phyloP scores from a whole-genome alignment of 2,888 invertebrate genomes.

The Zygaena filipendulae region DNA sequence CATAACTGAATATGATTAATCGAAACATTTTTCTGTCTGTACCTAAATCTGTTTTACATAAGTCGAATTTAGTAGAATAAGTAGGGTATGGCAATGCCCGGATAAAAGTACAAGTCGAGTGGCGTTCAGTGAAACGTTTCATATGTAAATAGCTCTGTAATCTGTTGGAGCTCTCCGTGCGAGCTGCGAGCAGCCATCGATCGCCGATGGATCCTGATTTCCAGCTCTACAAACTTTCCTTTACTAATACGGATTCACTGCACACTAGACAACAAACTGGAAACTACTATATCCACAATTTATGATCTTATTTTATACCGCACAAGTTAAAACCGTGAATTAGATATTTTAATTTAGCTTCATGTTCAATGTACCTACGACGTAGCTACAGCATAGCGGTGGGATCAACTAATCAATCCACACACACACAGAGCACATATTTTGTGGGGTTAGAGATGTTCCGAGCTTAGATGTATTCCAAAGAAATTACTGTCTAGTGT shows the following conservation, averaged over 20 bases:
- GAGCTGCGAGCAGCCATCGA: constrained; percentile 41
- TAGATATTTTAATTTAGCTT: too few relatives aligned
- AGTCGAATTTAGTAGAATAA: constrained; percentile 34
- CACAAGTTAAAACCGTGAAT: too few relatives aligned
- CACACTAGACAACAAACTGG: constrained; percentile 28
- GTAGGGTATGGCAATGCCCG: constrained; percentile 25
- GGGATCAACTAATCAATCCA: too few relatives aligned
- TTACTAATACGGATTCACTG: constrained; percentile 29
- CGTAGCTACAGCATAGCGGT: too few relatives aligned
- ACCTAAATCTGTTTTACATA: constrained; percentile 32
- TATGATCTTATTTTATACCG: constrained; percentile 22
- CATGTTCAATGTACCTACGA: too few relatives aligned
- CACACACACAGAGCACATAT: too few relatives aligned
- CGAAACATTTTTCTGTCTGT: constrained; percentile 28
- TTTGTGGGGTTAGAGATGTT: too few relatives aligned
- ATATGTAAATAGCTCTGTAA: constrained; percentile 59
- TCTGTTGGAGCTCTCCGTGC: constrained; percentile 36
- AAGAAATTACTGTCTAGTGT: too few relatives aligned
- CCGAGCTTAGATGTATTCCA: too few relatives aligned
- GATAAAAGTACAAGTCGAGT: constrained; percentile 44
- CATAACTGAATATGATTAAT: too few relatives aligned
- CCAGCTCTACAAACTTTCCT: constrained; percentile 37
- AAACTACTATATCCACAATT: too few relatives aligned
- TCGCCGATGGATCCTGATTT: constrained; percentile 40
- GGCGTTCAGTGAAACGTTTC: constrained; percentile 56